These are phyloP conservation scores for Cynopterus sphinx DNA, from an alignment of 2,797 vertebrate genomes.

Conservation along the genomic window DNA sequence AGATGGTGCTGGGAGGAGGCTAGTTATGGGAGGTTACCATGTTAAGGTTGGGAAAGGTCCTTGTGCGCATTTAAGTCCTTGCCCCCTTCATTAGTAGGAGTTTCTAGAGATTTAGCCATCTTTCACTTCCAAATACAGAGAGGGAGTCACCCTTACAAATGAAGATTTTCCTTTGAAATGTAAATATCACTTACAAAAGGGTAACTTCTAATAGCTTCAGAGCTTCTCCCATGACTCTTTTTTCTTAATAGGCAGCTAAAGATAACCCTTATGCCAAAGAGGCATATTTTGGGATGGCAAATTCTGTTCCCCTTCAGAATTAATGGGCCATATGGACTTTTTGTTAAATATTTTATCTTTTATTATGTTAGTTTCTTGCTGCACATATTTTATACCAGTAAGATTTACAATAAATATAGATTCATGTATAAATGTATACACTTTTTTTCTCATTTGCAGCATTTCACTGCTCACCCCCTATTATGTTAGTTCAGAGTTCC, in stretches of 20 bases:
- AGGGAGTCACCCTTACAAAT: not conserved
- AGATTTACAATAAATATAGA: not conserved
- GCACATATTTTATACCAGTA: not conserved
- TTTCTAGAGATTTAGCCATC: not conserved
- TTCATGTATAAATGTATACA: not conserved
- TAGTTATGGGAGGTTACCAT: not conserved
- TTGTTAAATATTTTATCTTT: not conserved
- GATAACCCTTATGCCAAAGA: not conserved
- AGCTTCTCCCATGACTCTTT: not conserved
- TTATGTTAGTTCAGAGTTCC: not conserved
- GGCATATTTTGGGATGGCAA: not conserved
- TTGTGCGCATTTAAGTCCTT: not conserved
- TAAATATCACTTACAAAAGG: not conserved
- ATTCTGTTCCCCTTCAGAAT: not conserved
- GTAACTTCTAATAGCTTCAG: not conserved
- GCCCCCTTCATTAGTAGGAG: not conserved
- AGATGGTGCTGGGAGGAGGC: not conserved
- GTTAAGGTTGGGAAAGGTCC: not conserved
- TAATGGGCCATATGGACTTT: not conserved
- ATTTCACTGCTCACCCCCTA: not conserved
- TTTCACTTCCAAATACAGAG: not conserved
- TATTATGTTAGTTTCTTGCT: not conserved
- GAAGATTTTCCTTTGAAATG: not conserved
- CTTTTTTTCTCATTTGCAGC: not conserved
- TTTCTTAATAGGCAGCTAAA: not conserved